phyloP scores from a whole-genome alignment of 2,113 vertebrate genomes.

The Cyanoramphus novaezelandiae region DNA sequence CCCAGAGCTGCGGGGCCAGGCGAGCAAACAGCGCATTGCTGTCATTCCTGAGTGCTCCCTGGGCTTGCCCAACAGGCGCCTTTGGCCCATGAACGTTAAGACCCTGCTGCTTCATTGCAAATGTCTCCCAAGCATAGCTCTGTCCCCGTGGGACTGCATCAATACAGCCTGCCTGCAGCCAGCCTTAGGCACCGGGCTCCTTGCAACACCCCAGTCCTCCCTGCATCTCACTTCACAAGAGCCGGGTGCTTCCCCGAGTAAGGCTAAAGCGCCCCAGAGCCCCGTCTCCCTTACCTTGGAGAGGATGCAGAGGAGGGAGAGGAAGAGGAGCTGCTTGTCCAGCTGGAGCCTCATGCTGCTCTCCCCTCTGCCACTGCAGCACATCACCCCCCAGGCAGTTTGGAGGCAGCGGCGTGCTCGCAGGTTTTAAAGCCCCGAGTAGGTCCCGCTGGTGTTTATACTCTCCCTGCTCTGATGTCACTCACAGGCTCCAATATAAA shows the following conservation, averaged over 20 bases:
- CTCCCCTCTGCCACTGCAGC: constrained; percentile 29
- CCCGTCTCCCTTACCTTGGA: constrained; percentile 71
- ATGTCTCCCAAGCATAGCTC: neutral
- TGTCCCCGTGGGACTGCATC: neutral
- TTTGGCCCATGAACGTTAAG: neutral
- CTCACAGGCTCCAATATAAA: constrained; percentile 75
- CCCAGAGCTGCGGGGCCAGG: neutral
- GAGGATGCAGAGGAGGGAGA: constrained; percentile 62
- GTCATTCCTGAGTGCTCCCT: neutral
- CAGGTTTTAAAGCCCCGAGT: constrained; percentile 51
- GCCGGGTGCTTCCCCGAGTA: neutral
- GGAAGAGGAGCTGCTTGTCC: constrained; percentile 57
- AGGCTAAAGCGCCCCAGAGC: neutral
- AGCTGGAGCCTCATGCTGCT: constrained; percentile 64
- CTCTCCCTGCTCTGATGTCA: constrained; percentile 73
- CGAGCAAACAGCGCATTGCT: neutral
- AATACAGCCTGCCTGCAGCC: neutral
- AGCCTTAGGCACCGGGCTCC: rapidly evolving
- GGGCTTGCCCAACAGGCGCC: neutral
- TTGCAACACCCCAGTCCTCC: neutral
- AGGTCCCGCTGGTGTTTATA: constrained; percentile 72
- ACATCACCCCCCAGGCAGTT: constrained; percentile 48
- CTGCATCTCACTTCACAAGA: neutral
- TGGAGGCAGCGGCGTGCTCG: constrained; percentile 35
- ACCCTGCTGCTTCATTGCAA: neutral